Conservation (phyloP, 2,113 vertebrate species). For the Tylochromis polylepis region DNA sequence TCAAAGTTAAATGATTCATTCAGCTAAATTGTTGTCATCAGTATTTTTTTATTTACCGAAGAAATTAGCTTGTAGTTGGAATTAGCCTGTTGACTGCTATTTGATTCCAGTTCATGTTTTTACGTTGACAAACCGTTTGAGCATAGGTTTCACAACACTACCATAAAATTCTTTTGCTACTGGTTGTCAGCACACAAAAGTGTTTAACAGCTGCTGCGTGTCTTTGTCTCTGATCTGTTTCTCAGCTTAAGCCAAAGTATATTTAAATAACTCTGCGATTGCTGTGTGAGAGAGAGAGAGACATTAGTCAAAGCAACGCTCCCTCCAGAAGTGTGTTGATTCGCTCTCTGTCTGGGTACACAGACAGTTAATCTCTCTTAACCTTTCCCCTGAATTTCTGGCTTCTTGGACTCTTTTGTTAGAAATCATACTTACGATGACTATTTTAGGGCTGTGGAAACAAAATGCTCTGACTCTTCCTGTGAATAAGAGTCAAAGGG, state of each 20-base stretch:
- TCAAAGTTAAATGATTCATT: neutral
- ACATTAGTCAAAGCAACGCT: neutral
- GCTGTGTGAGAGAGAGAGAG: neutral
- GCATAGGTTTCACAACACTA: neutral
- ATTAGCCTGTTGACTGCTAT: neutral
- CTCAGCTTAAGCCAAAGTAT: neutral
- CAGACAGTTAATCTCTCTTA: neutral
- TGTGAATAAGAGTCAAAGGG: neutral
- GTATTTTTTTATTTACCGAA: neutral
- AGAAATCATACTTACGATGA: neutral
- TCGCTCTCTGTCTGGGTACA: neutral
- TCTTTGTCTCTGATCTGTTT: neutral
- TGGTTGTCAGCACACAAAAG: neutral
- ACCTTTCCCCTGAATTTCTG: neutral
- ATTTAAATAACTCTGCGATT: neutral
- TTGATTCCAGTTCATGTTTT: neutral
- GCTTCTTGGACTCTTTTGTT: neutral
- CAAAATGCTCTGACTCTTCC: neutral
- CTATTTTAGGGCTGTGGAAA: neutral
- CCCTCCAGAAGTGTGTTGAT: neutral
- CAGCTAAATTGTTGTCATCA: neutral
- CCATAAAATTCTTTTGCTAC: neutral
- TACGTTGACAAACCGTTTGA: neutral
- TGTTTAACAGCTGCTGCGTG: neutral
- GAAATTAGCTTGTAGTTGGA: neutral